Percentiles rank a stretch among this genome's conserved stretches.
Evolutionary conservation across 2,113 vertebrate genomes (phyloP).

Genomic region (Formicarius rufipectus): DNA sequence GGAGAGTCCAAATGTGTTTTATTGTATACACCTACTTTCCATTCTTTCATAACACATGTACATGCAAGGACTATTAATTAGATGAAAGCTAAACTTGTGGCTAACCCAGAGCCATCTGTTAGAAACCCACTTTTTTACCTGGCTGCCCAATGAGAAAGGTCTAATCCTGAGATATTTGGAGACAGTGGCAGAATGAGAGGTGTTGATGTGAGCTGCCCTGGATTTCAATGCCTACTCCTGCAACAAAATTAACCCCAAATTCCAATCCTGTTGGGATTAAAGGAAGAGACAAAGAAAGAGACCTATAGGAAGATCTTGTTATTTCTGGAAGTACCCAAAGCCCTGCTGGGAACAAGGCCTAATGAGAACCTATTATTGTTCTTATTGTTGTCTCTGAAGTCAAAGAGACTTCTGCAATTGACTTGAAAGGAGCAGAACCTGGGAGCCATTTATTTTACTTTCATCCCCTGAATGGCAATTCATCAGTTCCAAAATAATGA

Average conservation of each 20-base stretch:
- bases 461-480: neutral
- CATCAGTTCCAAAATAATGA: neutral
- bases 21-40: neutral
- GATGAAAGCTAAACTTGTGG: neutral
- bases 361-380: conserved; percentile 63
- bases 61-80: conserved; percentile 34
- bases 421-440: conserved; percentile 61
- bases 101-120: conserved; percentile 23
- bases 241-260: conserved; percentile 58
- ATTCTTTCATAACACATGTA: neutral
- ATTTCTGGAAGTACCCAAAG: conserved; percentile 65
- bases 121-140: conserved; percentile 27
- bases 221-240: conserved; percentile 7
- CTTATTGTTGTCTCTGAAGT: conserved; percentile 56
- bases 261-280: conserved; percentile 49
- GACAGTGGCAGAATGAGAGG: neutral
- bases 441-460: conserved; percentile 54
- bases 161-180: neutral
- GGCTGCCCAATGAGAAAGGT: conserved; percentile 30
- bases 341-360: conserved; percentile 55
- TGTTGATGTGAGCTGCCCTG: conserved; percentile 19
- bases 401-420: conserved; percentile 44
- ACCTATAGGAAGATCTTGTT: conserved; percentile 64
- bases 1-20: neutral
- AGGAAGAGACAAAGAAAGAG: conserved; percentile 58